These are phyloP conservation scores for Xiphorhynchus erythropygius DNA, from an alignment of 2,797 vertebrate species.

Conservation along the genomic window DNA sequence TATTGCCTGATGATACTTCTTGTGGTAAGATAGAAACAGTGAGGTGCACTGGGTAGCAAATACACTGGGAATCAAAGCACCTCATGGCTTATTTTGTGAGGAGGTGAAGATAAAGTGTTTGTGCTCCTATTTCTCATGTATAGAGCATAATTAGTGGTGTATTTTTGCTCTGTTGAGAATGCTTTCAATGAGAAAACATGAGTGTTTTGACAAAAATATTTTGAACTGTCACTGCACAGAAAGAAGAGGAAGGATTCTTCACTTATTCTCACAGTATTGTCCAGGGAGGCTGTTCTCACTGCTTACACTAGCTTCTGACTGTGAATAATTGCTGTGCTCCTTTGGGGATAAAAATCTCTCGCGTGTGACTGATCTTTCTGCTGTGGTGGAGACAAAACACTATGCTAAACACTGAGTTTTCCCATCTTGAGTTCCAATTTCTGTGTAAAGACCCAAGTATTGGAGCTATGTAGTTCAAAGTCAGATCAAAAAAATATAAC, in stretches of 20 bases:
- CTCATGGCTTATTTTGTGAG: background rate
- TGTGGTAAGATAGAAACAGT: background rate
- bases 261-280: background rate
- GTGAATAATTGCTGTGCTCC: conserved; percentile 4
- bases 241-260: background rate
- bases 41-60: background rate
- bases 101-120: background rate
- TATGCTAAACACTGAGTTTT: background rate
- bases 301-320: background rate
- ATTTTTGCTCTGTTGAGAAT: background rate
- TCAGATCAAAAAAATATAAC: background rate
- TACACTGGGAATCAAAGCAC: background rate
- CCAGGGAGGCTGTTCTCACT: background rate
- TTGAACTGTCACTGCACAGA: background rate
- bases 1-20: background rate
- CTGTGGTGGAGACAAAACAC: background rate
- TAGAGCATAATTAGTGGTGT: background rate
- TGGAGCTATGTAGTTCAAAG: background rate
- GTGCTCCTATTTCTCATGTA: background rate
- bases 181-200: background rate
- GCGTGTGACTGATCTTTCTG: background rate
- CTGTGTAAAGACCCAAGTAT: accelerated
- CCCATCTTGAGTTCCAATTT: background rate
- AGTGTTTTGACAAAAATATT: background rate
- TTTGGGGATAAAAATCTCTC: background rate